Base-by-base conservation (phyloP, 1,140 invertebrate genomes). In the Mizuhopecten yessoensis region DNA sequence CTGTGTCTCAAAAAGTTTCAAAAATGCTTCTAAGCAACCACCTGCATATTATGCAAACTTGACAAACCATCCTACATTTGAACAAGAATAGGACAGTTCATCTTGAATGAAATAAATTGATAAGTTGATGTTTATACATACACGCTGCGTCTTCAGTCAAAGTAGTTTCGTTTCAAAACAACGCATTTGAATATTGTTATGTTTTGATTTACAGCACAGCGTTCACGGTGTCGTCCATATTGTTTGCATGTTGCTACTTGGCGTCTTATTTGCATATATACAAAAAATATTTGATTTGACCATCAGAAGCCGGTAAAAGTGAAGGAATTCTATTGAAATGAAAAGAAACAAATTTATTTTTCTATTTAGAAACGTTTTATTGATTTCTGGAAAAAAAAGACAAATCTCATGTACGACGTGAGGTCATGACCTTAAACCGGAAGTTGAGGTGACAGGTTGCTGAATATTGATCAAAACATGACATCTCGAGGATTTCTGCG, bases 181-280 rank as follows among this genome's bases (percentile, higher is more conserved):
- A 29, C 57, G 3, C 57, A 7, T 75, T 75, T 75, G 23, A 29
- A 23, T 36, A 36, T 39, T n/a, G 34, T 87, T 36, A 36, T 87
- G 36, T 34, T 87, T 87, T 87, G 87, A 36, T 87, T 87, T 20
- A n/a, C 34, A 87, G 34, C 34, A 36, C 34, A 87, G 87, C 87
- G 87, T 87, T 87, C 87, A 87, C 87, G 87, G 87, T 87, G 45
- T 34, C 34, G 33, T 33, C 88, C 88, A 89, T 89, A 89, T 89
- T 89, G 88, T 89, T 89, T 89, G 88, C 88, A 89, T 33, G 88
- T 89, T 89, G 88, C 88, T 89, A 89, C 45, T 57, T 57, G 49
- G 45, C 33, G 45, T 34, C 88, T 88, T 17, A 88, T 88, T 88
- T 88, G 88, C 88, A 88, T 88, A 88, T n/a, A 17, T 7, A 10